Conservation (phyloP, 2,797 vertebrate species). For the Rhincodon typus region DNA sequence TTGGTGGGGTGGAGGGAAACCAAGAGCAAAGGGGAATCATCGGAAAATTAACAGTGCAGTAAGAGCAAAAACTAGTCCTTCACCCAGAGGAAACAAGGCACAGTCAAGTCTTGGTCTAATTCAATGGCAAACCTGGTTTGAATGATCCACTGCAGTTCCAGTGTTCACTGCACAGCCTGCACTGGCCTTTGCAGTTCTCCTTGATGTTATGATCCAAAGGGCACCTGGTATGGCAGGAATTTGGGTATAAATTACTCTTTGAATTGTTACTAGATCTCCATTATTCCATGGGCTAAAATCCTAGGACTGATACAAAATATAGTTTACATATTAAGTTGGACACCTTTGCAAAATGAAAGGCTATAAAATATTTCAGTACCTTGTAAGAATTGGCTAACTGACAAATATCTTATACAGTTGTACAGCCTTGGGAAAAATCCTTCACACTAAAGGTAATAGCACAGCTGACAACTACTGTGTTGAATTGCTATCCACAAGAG, state of each 20-base stretch:
- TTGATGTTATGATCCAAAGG: neutral
- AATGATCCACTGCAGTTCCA: neutral
- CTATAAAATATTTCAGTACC: neutral
- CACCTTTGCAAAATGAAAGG: neutral
- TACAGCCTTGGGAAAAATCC: neutral
- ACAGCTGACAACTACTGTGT: neutral
- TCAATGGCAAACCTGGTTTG: neutral
- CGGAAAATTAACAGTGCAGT: no score
- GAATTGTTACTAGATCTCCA: neutral
- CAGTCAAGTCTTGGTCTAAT: neutral
- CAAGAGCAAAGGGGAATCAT: no score
- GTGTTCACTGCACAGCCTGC: neutral
- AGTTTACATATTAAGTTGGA: neutral
- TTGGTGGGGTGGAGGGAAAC: no score
- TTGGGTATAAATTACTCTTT: neutral
- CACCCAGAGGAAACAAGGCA: neutral
- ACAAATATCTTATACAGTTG: neutral
- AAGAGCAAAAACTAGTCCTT: no score
- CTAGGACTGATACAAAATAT: neutral
- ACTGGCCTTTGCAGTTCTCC: neutral
- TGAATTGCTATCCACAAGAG: neutral
- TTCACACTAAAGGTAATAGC: neutral
- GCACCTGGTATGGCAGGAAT: neutral
- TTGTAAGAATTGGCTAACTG: neutral
- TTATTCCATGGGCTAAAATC: neutral